Evolutionary conservation across 1,140 invertebrate species (phyloP).

Genomic region (Thaumetopoea pityocampa): DNA sequence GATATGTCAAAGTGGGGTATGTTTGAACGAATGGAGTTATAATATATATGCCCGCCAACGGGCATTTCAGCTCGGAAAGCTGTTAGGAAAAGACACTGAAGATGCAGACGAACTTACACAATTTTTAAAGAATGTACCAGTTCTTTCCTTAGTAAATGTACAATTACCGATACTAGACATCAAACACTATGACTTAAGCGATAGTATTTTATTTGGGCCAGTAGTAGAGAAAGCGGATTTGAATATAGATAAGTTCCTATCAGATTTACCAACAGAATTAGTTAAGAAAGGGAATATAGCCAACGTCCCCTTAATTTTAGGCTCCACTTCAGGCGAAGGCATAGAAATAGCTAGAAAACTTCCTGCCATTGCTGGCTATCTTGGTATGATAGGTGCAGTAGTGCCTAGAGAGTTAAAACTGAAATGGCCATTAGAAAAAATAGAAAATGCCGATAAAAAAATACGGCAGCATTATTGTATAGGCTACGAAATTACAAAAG

Average conservation of each 20-base stretch:
- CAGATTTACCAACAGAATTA: constrained; percentile 36
- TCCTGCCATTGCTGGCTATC: constrained; percentile 19
- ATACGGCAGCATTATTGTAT: constrained; percentile 50
- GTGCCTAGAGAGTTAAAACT: constrained; percentile 61
- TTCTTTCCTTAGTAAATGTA: constrained; percentile 44
- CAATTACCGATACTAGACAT: constrained; percentile 37
- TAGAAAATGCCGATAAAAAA: constrained; percentile 32
- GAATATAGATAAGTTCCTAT: constrained; percentile 45
- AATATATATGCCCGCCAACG: constrained; percentile 42
- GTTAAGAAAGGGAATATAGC: constrained; percentile 36
- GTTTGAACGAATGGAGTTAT: constrained; percentile 63
- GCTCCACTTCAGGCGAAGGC: constrained; percentile 58
- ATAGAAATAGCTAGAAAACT: constrained; percentile 55
- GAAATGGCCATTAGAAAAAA: constrained; percentile 26
- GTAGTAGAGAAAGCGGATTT: constrained; percentile 52
- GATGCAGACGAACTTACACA: constrained; percentile 43
- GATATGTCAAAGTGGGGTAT: constrained; percentile 70
- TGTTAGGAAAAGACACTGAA: constrained; percentile 50
- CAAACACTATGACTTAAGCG: constrained; percentile 34
- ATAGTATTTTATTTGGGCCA: constrained; percentile 49
- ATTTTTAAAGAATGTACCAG: constrained; percentile 46
- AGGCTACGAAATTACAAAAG: constrained; percentile 28
- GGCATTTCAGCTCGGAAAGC: constrained; percentile 54
- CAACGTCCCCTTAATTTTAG: constrained; percentile 53
- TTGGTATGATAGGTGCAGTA: constrained; percentile 27